phyloP scores from a whole-genome alignment of 2,888 invertebrate species.

The Trilocha varians region DNA sequence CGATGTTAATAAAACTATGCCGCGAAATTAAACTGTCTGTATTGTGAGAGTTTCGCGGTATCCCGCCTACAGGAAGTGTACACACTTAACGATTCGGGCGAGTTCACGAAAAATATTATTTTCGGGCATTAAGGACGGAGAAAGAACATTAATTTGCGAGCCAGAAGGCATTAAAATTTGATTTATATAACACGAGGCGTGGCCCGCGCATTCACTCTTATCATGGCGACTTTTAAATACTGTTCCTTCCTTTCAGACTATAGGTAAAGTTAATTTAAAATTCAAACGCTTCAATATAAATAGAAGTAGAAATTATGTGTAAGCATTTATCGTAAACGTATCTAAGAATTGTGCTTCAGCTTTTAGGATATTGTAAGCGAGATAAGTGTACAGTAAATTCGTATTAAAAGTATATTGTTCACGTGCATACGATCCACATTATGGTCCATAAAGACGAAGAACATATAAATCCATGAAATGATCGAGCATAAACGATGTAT shows the following conservation, averaged over 20 bases:
- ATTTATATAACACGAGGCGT: neutral
- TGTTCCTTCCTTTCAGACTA: no score
- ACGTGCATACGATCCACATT: neutral
- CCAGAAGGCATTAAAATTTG: neutral
- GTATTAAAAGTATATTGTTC: neutral
- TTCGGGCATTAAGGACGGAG: neutral
- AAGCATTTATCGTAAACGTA: no score
- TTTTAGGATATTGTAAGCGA: neutral
- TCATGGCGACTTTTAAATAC: no score
- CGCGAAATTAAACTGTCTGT: conserved; percentile 46
- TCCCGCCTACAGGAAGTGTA: conserved; percentile 24
- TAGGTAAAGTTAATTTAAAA: no score
- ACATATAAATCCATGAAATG: neutral
- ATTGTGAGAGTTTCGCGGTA: conserved; percentile 19
- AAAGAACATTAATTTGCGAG: neutral
- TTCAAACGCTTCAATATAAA: no score
- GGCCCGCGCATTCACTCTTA: no score
- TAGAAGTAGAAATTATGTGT: no score
- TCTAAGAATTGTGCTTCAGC: neutral
- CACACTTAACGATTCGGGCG: conserved; percentile 8
- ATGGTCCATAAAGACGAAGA: neutral
- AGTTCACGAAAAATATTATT: neutral
- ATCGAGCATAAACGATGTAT: neutral
- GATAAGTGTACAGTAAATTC: neutral
- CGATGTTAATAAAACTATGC: conserved; percentile 66